Evolutionary conservation across 2,888 invertebrate genomes (phyloP).

Genomic region (Andrena marginata): DNA sequence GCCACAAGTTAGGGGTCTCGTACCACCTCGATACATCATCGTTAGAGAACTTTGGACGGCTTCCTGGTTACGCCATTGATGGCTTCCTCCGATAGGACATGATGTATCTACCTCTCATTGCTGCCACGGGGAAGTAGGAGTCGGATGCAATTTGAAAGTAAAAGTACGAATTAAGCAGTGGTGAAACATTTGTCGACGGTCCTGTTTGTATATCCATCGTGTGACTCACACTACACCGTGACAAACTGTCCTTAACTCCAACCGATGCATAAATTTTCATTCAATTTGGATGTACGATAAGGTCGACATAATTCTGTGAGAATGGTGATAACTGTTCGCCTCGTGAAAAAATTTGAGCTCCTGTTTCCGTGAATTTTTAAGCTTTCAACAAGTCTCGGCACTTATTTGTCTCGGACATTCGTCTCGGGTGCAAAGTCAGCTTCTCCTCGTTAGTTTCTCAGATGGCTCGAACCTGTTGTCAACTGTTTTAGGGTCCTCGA

Average conservation of each 20-base stretch:
- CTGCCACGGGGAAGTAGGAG: conserved; percentile 47
- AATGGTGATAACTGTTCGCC: neutral
- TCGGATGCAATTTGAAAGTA: conserved; percentile 70
- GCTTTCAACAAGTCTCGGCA: conserved; percentile 5
- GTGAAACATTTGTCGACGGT: conserved; percentile 52
- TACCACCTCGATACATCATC: conserved; percentile 76
- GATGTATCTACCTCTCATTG: conserved; percentile 72
- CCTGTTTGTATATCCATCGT: conserved; percentile 42
- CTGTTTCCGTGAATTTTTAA: no score
- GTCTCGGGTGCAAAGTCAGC: conserved; percentile 32
- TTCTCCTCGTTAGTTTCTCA: conserved; percentile 59
- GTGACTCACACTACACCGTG: neutral
- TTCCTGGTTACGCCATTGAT: conserved; percentile 75
- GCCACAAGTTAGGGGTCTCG: conserved; percentile 71
- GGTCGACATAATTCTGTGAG: neutral
- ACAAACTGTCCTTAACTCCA: neutral
- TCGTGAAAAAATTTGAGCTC: neutral
- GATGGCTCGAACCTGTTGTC: conserved; percentile 66
- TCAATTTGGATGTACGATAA: neutral
- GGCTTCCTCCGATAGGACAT: conserved; percentile 72
- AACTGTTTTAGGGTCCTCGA: conserved; percentile 62
- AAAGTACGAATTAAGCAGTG: conserved; percentile 54
- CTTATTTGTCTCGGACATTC: conserved; percentile 45
- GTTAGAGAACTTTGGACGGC: conserved; percentile 76
- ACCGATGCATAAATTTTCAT: conserved; percentile 32